Conservation (phyloP, 1,140 invertebrate genomes). For the Drosophila subobscura region DNA sequence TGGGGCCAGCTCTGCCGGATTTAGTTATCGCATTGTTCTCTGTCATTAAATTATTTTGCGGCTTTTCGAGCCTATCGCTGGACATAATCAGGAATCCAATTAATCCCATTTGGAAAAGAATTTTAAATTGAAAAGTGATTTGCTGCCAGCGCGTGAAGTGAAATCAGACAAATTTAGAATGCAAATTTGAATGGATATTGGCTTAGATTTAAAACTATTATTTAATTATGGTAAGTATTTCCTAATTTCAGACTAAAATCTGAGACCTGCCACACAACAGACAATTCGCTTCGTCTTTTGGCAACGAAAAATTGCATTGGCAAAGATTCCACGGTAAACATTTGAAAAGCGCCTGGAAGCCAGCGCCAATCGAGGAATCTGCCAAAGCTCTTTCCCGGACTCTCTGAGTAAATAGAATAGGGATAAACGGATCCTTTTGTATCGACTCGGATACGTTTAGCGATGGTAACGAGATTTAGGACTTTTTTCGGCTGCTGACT, state of each 20-base stretch:
- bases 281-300: conserved; percentile 11
- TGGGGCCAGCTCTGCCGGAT: conserved; percentile 51
- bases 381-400: conserved; percentile 6
- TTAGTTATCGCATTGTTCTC: conserved; percentile 48
- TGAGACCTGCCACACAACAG: background rate
- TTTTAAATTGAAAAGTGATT: conserved; percentile 46
- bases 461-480: conserved; percentile 43
- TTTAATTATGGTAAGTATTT: too few relatives aligned
- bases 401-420: conserved; percentile 71
- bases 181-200: conserved; percentile 13
- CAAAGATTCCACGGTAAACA: conserved; percentile 52
- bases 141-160: conserved; percentile 9
- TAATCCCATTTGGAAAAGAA: conserved; percentile 41
- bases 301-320: conserved; percentile 42
- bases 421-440: conserved; percentile 81
- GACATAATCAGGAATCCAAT: conserved; percentile 31
- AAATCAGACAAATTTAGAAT: conserved; percentile 28
- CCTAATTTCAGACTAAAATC: background rate
- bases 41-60: conserved; percentile 38
- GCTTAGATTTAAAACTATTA: too few relatives aligned
- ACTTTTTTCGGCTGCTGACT: conserved; percentile 22
- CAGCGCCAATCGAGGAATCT: conserved; percentile 25
- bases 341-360: conserved; percentile 49
- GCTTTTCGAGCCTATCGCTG: conserved; percentile 12
- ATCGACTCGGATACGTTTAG: conserved; percentile 66